Conservation (phyloP, 2,888 invertebrate species). For the Cryptus viduatorius region DNA sequence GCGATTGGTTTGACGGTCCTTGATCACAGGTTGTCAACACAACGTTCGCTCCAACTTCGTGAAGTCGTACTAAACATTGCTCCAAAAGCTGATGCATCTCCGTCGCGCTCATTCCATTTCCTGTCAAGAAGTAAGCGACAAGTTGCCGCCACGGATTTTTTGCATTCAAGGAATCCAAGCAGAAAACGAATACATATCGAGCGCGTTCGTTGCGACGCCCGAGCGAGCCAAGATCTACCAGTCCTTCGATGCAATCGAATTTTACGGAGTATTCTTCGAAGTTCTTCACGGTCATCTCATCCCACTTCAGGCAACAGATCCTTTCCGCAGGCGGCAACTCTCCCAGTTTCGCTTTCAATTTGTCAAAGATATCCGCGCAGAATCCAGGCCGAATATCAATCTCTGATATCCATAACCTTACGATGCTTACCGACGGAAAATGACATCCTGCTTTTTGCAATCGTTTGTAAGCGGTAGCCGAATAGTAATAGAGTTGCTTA, state of each 20-base stretch:
- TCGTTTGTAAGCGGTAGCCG: slow-evolving; percentile 40
- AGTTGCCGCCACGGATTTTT: slow-evolving; percentile 63
- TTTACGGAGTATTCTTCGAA: slow-evolving; percentile 42
- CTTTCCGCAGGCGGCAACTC: slow-evolving; percentile 33
- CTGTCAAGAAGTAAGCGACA: slow-evolving; percentile 56
- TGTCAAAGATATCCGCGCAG: slow-evolving; percentile 35
- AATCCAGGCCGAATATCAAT: slow-evolving; percentile 61
- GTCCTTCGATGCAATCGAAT: slow-evolving; percentile 63
- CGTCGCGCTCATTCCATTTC: slow-evolving; percentile 17
- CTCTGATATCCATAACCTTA: slow-evolving; percentile 63
- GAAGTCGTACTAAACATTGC: slow-evolving; percentile 1
- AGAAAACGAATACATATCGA: slow-evolving; percentile 53
- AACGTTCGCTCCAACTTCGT: slow-evolving; percentile 33
- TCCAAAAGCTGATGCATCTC: neutral
- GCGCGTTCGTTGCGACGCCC: slow-evolving; percentile 52
- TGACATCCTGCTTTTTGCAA: slow-evolving; percentile 57
- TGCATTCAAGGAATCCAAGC: slow-evolving; percentile 60
- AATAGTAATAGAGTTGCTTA: slow-evolving; percentile 50
- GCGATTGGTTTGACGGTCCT: slow-evolving; percentile 20
- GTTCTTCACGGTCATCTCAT: slow-evolving; percentile 58
- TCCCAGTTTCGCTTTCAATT: slow-evolving; percentile 19
- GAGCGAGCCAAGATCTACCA: slow-evolving; percentile 59
- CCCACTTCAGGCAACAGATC: slow-evolving; percentile 51
- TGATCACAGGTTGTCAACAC: slow-evolving; percentile 48
- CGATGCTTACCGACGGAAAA: slow-evolving; percentile 57